Evolutionary conservation across 2,888 invertebrate genomes (phyloP).

Genomic region (Netelia virgata): DNA sequence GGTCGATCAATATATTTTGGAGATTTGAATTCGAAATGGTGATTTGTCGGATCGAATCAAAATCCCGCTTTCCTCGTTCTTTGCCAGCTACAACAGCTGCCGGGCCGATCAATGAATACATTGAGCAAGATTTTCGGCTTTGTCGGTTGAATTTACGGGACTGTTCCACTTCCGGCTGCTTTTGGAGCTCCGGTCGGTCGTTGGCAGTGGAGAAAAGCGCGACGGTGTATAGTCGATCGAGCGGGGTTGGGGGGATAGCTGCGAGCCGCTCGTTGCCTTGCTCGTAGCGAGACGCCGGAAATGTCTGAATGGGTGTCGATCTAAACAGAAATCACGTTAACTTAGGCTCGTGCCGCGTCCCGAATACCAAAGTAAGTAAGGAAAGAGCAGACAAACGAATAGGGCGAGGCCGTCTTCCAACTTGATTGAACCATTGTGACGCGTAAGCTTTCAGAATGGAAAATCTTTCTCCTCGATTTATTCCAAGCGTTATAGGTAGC

Average conservation of each 20-base stretch:
- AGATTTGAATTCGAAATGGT: not conserved
- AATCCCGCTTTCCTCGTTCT: not conserved
- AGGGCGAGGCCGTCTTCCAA: constrained; percentile 73
- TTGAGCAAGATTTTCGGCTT: constrained; percentile 15
- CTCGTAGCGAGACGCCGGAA: constrained; percentile 67
- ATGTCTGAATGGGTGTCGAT: constrained; percentile 78
- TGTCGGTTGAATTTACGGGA: constrained; percentile 38
- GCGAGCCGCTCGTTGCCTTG: not conserved
- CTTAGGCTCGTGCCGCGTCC: constrained; percentile 72
- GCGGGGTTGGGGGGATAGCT: constrained; percentile 11
- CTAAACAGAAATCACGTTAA: constrained; percentile 82
- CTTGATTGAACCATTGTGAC: constrained; percentile 84
- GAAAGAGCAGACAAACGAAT: constrained; percentile 65
- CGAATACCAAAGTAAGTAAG: constrained; percentile 79
- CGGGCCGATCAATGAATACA: not conserved
- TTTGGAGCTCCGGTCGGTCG: constrained; percentile 9
- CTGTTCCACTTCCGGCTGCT: constrained; percentile 46
- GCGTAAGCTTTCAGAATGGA: constrained; percentile 56
- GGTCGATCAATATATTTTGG: not conserved
- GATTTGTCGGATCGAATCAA: not conserved
- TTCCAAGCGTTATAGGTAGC: constrained; percentile 35
- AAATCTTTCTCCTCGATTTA: constrained; percentile 16
- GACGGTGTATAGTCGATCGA: constrained; percentile 29
- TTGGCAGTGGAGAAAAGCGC: constrained; percentile 33
- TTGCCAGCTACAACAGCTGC: not conserved